phyloP scores from a whole-genome alignment of 2,113 vertebrate species.

The Calonectris borealis region DNA sequence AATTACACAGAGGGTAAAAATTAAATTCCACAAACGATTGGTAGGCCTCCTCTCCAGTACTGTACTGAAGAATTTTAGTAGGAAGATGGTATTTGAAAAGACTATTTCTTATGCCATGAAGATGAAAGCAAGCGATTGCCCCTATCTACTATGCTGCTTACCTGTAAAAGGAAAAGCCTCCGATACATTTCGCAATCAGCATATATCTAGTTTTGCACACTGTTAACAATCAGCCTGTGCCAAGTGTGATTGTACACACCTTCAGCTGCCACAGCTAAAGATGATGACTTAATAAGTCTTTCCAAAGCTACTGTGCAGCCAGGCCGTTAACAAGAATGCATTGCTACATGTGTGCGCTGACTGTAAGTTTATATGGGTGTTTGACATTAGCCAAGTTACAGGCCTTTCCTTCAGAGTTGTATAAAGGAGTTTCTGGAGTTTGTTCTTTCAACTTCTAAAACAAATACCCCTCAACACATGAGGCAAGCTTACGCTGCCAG shows the following conservation, averaged over 20 bases:
- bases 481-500: not conserved
- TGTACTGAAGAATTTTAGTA: not conserved
- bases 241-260: not conserved
- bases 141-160: not conserved
- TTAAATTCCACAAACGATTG: not conserved
- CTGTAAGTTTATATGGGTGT: not conserved
- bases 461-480: not conserved
- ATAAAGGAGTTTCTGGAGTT: not conserved
- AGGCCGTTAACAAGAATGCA: not conserved
- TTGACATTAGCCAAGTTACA: not conserved
- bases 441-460: not conserved
- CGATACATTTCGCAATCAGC: not conserved
- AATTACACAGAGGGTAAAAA: constrained; percentile 5
- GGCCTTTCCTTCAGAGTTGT: not conserved
- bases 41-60: not conserved
- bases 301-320: not conserved
- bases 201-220: not conserved
- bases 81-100: not conserved
- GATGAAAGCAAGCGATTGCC: not conserved
- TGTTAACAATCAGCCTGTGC: not conserved
- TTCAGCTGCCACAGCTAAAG: not conserved
- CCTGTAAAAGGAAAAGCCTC: not conserved
- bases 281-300: not conserved
- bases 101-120: not conserved
- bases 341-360: not conserved